These are phyloP conservation scores for Capra hircus DNA, from an alignment of 2,113 vertebrate genomes.

Conservation along the genomic window DNA sequence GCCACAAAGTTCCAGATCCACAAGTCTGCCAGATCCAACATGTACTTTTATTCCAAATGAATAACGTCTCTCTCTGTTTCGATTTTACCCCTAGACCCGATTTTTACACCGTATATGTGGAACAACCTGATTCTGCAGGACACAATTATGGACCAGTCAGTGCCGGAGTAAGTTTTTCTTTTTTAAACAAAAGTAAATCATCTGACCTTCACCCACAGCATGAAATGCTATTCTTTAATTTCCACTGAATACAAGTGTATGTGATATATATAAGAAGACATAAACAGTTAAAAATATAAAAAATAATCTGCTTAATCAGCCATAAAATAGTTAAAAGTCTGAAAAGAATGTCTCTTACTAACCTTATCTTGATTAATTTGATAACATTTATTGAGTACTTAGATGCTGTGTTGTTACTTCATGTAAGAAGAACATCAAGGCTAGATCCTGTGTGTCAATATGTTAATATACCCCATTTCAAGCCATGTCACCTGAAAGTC, in stretches of 20 bases:
- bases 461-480: background rate
- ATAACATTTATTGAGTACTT: background rate
- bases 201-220: background rate
- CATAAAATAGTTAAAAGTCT: background rate
- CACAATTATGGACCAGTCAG: constrained; percentile 88
- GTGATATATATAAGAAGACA: background rate
- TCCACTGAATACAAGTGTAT: background rate
- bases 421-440: background rate
- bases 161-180: constrained; percentile 80
- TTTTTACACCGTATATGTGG: constrained; percentile 92
- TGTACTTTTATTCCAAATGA: background rate
- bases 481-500: background rate
- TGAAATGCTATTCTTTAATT: background rate
- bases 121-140: constrained; percentile 91
- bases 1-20: background rate
- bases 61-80: constrained; percentile 38
- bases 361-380: background rate
- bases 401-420: background rate
- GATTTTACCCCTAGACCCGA: constrained; percentile 83
- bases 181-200: background rate
- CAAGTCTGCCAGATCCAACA: background rate
- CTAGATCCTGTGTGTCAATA: background rate
- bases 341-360: background rate
- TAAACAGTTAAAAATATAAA: background rate
- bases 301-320: background rate